Evolutionary conservation across 1,140 invertebrate species (phyloP).

Genomic region (Conopomorpha cramerella): DNA sequence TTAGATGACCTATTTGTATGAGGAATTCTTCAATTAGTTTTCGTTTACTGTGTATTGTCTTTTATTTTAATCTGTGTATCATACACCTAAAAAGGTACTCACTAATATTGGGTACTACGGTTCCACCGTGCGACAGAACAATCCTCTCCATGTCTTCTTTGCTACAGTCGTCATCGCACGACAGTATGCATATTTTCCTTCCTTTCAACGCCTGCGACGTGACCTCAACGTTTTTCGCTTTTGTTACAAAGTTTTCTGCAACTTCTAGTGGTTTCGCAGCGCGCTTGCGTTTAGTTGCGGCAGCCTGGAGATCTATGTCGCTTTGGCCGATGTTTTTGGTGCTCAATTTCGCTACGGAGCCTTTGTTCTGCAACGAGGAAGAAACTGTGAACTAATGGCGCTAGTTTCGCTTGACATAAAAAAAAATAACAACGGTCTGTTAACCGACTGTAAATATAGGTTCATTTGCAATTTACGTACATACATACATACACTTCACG

Average conservation of each 20-base stretch:
- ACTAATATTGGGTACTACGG: conserved; percentile 30
- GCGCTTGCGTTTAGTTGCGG: conserved; percentile 36
- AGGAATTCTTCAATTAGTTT: too few relatives aligned
- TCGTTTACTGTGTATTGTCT: too few relatives aligned
- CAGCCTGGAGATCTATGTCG: conserved; percentile 45
- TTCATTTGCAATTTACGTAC: too few relatives aligned
- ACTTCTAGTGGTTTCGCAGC: conserved; percentile 23
- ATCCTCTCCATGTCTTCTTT: conserved; percentile 73
- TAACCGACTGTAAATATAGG: too few relatives aligned
- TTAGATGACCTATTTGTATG: too few relatives aligned
- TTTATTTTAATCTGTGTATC: too few relatives aligned
- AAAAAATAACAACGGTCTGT: too few relatives aligned
- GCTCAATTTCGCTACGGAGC: conserved; percentile 66
- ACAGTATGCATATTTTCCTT: conserved; percentile 79
- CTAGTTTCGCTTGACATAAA: too few relatives aligned
- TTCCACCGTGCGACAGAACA: conserved; percentile 51
- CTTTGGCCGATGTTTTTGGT: conserved; percentile 61
- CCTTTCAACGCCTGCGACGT: conserved; percentile 65
- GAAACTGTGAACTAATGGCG: too few relatives aligned
- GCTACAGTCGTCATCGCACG: conserved; percentile 62
- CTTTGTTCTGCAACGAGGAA: conserved; percentile 32
- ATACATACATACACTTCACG: too few relatives aligned
- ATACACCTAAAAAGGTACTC: conserved; percentile 9
- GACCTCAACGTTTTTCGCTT: conserved; percentile 26
- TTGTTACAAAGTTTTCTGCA: conserved; percentile 23